Evolutionary conservation across 1,140 invertebrate species (phyloP).

Genomic region (Drosophila ambigua): DNA sequence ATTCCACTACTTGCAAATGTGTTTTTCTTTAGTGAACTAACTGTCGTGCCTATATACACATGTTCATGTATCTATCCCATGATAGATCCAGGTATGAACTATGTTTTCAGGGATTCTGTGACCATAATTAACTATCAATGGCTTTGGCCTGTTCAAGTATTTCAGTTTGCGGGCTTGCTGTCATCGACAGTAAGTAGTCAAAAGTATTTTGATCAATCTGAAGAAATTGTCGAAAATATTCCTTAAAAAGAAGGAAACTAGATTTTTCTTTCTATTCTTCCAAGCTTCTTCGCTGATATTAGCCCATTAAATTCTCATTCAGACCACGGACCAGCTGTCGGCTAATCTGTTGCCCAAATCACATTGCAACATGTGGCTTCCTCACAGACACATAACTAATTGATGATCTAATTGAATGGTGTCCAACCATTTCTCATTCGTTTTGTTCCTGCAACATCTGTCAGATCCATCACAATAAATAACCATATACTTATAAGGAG

Average conservation of each 20-base stretch:
- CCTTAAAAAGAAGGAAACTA: too few species aligned
- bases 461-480: slow-evolving; percentile 60
- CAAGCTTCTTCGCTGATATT: background rate
- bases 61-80: slow-evolving; percentile 1
- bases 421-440: slow-evolving; percentile 28
- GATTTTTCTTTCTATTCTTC: too few species aligned
- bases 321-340: slow-evolving; percentile 6
- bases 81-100: slow-evolving; percentile 9
- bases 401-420: slow-evolving; percentile 69
- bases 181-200: too few species aligned
- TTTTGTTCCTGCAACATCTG: slow-evolving; percentile 53
- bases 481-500: slow-evolving; percentile 70
- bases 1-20: slow-evolving; percentile 52
- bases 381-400: slow-evolving; percentile 38
- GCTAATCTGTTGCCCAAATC: slow-evolving; percentile 38
- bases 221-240: too few species aligned
- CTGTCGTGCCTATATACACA: slow-evolving; percentile 40
- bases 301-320: slow-evolving; percentile 17
- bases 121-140: slow-evolving; percentile 5
- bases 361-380: slow-evolving; percentile 48
- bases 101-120: slow-evolving; percentile 21
- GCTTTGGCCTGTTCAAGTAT: too few species aligned
- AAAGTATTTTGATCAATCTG: too few species aligned
- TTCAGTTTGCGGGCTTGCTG: too few species aligned
- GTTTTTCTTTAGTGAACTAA: slow-evolving; percentile 55